phyloP scores from a whole-genome alignment of 1,140 invertebrate species.

The Galendromus occidentalis region DNA sequence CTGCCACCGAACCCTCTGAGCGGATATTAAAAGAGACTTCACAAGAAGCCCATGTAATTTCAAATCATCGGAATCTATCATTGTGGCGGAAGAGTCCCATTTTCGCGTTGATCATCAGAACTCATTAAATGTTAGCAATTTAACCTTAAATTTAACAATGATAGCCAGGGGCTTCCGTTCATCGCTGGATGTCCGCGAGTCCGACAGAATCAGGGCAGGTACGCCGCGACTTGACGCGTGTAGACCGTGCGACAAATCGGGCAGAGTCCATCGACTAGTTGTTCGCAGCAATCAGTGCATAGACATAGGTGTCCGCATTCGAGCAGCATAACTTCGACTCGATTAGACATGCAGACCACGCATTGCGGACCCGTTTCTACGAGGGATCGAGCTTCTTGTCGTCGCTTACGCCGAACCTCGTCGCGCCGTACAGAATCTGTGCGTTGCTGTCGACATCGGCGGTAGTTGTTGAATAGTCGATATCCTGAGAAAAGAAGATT shows the following conservation, averaged over 20 bases:
- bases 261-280: conserved; percentile 24
- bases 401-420: conserved; percentile 14
- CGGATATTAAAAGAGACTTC: too few species aligned
- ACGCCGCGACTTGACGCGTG: conserved; percentile 23
- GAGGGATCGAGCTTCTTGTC: conserved; percentile 16
- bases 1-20: too few species aligned
- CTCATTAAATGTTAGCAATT: too few species aligned
- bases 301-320: conserved; percentile 30
- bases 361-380: conserved; percentile 21
- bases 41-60: too few species aligned
- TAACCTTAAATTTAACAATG: neutral
- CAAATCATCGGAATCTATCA: too few species aligned
- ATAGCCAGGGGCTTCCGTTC: neutral
- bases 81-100: too few species aligned
- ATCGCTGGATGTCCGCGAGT: too few species aligned
- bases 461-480: neutral
- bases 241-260: conserved; percentile 27
- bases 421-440: conserved; percentile 30
- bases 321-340: conserved; percentile 26
- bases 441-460: conserved; percentile 15
- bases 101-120: too few species aligned
- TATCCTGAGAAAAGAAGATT: neutral
- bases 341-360: conserved; percentile 28
- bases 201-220: conserved; percentile 20
- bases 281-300: conserved; percentile 27